phyloP scores from a whole-genome alignment of 2,888 invertebrate species.

The Synergus laeviventris region DNA sequence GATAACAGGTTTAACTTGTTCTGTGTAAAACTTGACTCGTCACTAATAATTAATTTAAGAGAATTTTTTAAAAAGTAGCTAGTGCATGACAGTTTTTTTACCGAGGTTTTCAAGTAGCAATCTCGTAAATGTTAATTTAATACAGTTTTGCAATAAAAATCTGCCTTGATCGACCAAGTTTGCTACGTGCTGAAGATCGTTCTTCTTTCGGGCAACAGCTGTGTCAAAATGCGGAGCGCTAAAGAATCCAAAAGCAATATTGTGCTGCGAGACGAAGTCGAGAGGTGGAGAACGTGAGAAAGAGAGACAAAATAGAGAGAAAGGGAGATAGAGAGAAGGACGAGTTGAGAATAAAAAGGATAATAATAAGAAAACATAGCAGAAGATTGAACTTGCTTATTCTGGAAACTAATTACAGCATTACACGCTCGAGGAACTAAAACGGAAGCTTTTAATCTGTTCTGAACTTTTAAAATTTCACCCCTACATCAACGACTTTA shows the following conservation, averaged over 20 bases:
- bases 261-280: constrained; percentile 56
- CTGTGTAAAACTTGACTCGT: not conserved
- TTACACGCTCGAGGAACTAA: constrained; percentile 39
- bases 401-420: constrained; percentile 35
- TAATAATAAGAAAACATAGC: constrained; percentile 37
- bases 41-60: not conserved
- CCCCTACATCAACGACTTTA: constrained; percentile 27
- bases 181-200: constrained; percentile 51
- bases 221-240: constrained; percentile 65
- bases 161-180: constrained; percentile 42
- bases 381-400: constrained; percentile 35
- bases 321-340: constrained; percentile 44
- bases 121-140: constrained; percentile 20
- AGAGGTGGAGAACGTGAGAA: constrained; percentile 43
- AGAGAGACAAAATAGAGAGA: constrained; percentile 45
- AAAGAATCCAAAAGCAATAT: constrained; percentile 71
- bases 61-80: not conserved
- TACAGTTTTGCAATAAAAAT: constrained; percentile 31
- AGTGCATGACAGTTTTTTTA: not conserved
- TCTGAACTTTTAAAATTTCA: constrained; percentile 36
- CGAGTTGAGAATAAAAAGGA: constrained; percentile 43
- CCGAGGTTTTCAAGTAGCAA: not conserved
- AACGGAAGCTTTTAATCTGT: constrained; percentile 40
- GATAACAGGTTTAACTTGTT: not conserved
- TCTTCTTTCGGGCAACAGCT: constrained; percentile 66